Evolutionary conservation across 2,888 invertebrate genomes (phyloP).

Genomic region (Drosophila acutilabella): DNA sequence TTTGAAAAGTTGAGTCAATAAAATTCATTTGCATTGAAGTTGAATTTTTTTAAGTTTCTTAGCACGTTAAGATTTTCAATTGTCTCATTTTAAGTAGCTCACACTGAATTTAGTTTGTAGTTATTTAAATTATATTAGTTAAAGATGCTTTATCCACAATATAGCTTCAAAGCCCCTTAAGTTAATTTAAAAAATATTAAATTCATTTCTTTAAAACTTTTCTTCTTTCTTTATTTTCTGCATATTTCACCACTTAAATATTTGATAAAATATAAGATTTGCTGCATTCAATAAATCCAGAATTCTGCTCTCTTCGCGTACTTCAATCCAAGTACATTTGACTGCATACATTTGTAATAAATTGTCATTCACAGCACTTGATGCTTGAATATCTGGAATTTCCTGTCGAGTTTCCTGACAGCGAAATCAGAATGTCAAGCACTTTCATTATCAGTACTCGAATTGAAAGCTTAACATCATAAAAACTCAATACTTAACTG

Average conservation of each 20-base stretch:
- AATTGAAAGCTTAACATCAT: constrained; percentile 2
- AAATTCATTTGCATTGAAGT: no score
- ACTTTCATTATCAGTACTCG: constrained; percentile 7
- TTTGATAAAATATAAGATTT: background rate
- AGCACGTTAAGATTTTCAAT: no score
- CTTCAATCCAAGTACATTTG: background rate
- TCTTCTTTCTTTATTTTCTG: background rate
- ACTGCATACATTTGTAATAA: constrained; percentile 11
- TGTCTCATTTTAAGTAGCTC: no score
- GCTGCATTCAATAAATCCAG: background rate
- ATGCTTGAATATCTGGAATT: constrained; percentile 9
- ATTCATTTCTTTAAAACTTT: background rate
- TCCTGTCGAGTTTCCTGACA: background rate
- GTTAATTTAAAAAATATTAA: no score
- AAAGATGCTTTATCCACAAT: no score
- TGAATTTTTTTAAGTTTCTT: no score
- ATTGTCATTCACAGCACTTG: background rate
- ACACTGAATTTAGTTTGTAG: no score
- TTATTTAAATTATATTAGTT: no score
- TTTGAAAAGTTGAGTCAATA: no score
- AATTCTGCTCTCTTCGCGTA: background rate
- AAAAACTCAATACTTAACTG: background rate
- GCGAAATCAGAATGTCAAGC: background rate
- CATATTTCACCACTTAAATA: background rate
- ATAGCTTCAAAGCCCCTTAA: no score